Evolutionary conservation across 1,140 invertebrate genomes (phyloP), one percentile per base, ranked within the genome.

Genomic region (Globodera ellingtonae): DNA sequence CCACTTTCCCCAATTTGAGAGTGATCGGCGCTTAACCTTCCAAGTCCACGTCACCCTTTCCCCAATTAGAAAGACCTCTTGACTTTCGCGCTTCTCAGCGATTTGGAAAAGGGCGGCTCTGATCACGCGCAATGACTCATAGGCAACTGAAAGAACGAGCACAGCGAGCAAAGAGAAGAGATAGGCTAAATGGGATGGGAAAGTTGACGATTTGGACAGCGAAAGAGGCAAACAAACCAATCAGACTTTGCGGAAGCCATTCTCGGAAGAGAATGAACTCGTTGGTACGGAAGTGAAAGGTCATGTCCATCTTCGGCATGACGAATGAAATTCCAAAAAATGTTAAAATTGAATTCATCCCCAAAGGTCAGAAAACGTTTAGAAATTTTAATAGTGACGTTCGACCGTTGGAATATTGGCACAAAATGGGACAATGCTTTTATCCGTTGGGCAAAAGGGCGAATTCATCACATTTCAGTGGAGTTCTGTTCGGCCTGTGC

Each of bases 291-390:
- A 85, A 87, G 70, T 86, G 85, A 50, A 87, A 86, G 79, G 81
- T 86, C 85, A 86, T 86, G 62, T 81, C 46, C 85, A 86, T 86
- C 86, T 86, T 86, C 10, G 71, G 70, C 80, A 84, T 74, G 50
- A 65, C 18, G 21, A 66, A 67, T n/a, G 35, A 10, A 6, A 62
- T 9, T 9, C 44, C 73, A 24, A 70, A 50, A 35, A 35, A 35
- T 35, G 35, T 35, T 35, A 35, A 35, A 35, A 35, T 35, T 35
- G 35, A 62, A 44, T 18, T n/a, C 4, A 21, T 56, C 24, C 24
- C 74, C 15, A 65, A 79, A 46, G 52, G n/a, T 24, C 77, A 79
- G n/a, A 79, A 80, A 50, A 6, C 48, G 9, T 75, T 44, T 6
- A 77, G 46, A 47, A 69, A 10, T 72, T 66, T 73, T 24, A 6